Evolutionary conservation across 2,888 invertebrate species (phyloP), one percentile per base, ranked within the genome.

Genomic region (Drosophila leonis): DNA sequence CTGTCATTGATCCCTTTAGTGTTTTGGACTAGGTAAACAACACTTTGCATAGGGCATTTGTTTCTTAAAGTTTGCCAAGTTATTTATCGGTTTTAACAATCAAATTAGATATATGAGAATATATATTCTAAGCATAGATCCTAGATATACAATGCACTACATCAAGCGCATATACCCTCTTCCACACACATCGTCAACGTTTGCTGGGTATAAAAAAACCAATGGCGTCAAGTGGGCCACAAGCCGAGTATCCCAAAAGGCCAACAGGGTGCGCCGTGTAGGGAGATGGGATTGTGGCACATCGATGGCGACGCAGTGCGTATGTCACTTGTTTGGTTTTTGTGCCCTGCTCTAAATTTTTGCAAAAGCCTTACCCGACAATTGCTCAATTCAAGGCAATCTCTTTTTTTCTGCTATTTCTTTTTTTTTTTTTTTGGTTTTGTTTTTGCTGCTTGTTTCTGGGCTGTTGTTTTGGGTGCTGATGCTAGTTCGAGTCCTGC

Each of bases 321-420:
- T 86, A 80, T 86, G 85, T 86, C 86, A 86, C 86, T 83, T 83
- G 83, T 88, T 85, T 75, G 66, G 80, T 76, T 70, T 75, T 74
- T 69, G 29, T 65, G 56, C 66, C 62, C 65, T 70, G 75, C 71
- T 78, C 82, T 87, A 78, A 89, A 89, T 87, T 85, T 83, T 79
- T 69, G 70, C 63, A 78, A 77, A 77, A 74, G 71, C 70, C 72
- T 76, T 55, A 66, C 63, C 74, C 83, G 80, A 80, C 86, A 90
- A 89, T 84, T 87, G 83, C 80, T 88, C 80, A 84, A 86, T 90
- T 80, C 83, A 77, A 76, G 83, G 82, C 76, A 60, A 70, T 39
- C 54, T 55, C 65, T 44, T 63, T 72, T 54, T 64, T 62, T 57
- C 42, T 65, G 37, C 68, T 52, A 59, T 42, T 56, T 51, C 55